phyloP scores from a whole-genome alignment of 2,113 vertebrate species.

The Brachionichthys hirsutus region DNA sequence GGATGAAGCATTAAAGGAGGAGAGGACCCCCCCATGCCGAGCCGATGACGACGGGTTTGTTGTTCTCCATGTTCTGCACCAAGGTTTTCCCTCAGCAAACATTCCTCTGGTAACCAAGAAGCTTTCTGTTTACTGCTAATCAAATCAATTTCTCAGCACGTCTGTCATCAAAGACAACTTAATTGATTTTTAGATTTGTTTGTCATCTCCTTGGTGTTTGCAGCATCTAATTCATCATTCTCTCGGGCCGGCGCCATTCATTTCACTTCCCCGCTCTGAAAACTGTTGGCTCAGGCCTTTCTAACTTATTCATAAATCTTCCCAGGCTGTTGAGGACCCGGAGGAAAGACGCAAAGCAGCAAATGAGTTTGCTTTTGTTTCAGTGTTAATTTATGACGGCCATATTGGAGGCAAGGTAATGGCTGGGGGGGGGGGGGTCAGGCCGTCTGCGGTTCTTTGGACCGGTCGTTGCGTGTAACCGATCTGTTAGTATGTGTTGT shows the following conservation, averaged over 20 bases:
- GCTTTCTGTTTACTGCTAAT: constrained; percentile 44
- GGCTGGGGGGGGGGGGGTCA: constrained; percentile 34
- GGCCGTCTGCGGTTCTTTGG: constrained; percentile 25
- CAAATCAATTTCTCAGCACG: constrained; percentile 52
- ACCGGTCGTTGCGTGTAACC: constrained; percentile 21
- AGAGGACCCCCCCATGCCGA: too few relatives aligned
- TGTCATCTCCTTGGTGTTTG: constrained; percentile 45
- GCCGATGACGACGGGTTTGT: too few relatives aligned
- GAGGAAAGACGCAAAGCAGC: constrained; percentile 42
- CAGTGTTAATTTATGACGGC: constrained; percentile 66
- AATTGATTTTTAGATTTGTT: constrained; percentile 64
- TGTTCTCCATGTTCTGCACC: constrained; percentile 27
- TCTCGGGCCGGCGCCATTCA: constrained; percentile 79
- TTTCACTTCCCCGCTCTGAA: constrained; percentile 82
- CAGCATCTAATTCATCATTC: constrained; percentile 78
- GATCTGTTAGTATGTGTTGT: constrained; percentile 28
- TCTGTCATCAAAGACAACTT: constrained; percentile 53
- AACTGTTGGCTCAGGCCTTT: constrained; percentile 83
- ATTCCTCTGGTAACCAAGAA: constrained; percentile 29
- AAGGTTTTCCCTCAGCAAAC: constrained; percentile 43
- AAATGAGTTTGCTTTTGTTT: constrained; percentile 73
- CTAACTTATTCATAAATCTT: constrained; percentile 85
- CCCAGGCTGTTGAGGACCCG: constrained; percentile 64
- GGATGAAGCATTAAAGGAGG: too few relatives aligned
- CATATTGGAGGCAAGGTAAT: constrained; percentile 53